Evolutionary conservation across 2,888 invertebrate genomes (phyloP).

Genomic region (Leptinotarsa juncta): DNA sequence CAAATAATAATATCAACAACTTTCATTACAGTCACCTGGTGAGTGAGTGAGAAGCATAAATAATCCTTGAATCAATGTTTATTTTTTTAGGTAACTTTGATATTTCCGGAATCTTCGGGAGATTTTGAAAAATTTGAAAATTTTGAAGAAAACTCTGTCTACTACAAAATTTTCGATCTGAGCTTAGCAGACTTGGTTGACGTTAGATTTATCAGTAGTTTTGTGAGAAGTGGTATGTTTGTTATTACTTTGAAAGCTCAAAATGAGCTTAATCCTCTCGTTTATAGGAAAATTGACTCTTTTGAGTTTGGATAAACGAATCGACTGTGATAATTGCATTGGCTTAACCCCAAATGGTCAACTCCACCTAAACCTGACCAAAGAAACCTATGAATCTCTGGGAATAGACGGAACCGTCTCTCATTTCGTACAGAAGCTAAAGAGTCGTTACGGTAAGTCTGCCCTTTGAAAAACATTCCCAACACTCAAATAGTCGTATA

Average conservation of each 20-base stretch:
- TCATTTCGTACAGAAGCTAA: constrained; percentile 45
- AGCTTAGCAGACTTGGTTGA: constrained; percentile 66
- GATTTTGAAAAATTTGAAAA: constrained; percentile 59
- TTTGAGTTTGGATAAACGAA: constrained; percentile 65
- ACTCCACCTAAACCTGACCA: constrained; percentile 67
- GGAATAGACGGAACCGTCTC: constrained; percentile 68
- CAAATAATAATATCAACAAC: constrained; percentile 56
- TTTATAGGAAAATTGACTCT: constrained; percentile 66
- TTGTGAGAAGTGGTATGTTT: constrained; percentile 69
- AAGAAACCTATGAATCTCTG: constrained; percentile 68
- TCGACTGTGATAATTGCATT: constrained; percentile 69
- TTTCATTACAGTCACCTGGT: constrained; percentile 71
- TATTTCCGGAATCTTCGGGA: constrained; percentile 67
- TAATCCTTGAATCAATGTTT: constrained; percentile 21
- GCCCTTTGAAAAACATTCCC: not conserved
- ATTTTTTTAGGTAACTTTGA: constrained; percentile 67
- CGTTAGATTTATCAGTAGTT: constrained; percentile 68
- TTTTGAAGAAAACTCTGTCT: constrained; percentile 47
- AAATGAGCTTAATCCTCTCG: constrained; percentile 25
- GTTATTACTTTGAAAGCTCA: constrained; percentile 11
- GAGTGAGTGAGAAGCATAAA: constrained; percentile 48
- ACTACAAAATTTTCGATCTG: constrained; percentile 68
- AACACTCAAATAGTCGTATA: constrained; percentile 33
- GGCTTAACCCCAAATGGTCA: constrained; percentile 68
- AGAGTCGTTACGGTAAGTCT: constrained; percentile 50